These are phyloP conservation scores for Pterobdella sp. DNA, from an alignment of 2,888 invertebrate genomes.

Conservation along the genomic window DNA sequence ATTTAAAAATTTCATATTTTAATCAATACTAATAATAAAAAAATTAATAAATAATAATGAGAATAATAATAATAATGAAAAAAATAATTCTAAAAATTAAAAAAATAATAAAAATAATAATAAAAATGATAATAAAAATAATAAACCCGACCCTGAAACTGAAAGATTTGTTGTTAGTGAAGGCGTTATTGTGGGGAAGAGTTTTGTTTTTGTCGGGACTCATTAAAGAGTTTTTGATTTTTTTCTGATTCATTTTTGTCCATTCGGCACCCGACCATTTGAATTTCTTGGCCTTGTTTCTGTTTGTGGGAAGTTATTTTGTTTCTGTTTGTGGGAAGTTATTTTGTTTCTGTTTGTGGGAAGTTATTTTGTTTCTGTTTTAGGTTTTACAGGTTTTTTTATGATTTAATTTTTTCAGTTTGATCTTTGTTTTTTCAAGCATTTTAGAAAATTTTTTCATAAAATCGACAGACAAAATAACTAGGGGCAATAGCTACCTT, in stretches of 20 bases:
- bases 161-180: constrained; percentile 5
- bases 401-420: too few relatives aligned
- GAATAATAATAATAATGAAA: neutral
- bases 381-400: too few relatives aligned
- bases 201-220: neutral
- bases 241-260: neutral
- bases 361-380: too few relatives aligned
- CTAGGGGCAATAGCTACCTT: too few relatives aligned
- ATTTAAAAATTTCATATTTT: too few relatives aligned
- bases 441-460: too few relatives aligned
- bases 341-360: too few relatives aligned
- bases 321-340: too few relatives aligned
- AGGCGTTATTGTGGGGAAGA: neutral
- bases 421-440: too few relatives aligned
- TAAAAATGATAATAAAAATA: neutral
- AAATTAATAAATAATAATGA: neutral
- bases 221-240: too few relatives aligned
- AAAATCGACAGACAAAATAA: too few relatives aligned
- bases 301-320: too few relatives aligned
- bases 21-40: neutral
- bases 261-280: neutral
- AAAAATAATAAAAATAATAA: neutral
- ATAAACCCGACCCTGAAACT: constrained; percentile 2
- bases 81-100: neutral
- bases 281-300: neutral